Conservation (phyloP, 2,888 invertebrate genomes). For the Horisme vitalbata region DNA sequence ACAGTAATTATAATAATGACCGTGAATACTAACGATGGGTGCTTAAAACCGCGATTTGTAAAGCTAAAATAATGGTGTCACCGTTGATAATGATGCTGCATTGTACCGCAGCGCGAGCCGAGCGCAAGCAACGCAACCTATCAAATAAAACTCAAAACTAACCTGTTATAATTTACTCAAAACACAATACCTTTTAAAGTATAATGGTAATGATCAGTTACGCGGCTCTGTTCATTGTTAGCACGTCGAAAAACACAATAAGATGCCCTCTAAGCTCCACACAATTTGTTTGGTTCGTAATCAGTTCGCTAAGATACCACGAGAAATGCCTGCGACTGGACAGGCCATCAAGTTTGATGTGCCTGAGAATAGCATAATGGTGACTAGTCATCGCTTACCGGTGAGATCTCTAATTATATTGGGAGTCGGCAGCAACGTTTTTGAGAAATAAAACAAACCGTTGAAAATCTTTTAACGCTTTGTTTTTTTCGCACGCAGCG, state of each 20-base stretch:
- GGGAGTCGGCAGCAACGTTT: slow-evolving; percentile 59
- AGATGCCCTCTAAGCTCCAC: slow-evolving; percentile 57
- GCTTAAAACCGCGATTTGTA: slow-evolving; percentile 54
- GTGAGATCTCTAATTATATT: slow-evolving; percentile 72
- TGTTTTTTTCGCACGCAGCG: slow-evolving; percentile 66
- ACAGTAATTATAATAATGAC: slow-evolving; percentile 51
- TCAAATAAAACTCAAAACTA: slow-evolving; percentile 70
- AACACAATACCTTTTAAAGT: slow-evolving; percentile 80
- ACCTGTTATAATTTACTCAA: slow-evolving; percentile 82
- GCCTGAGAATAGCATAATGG: slow-evolving; percentile 64
- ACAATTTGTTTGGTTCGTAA: slow-evolving; percentile 76
- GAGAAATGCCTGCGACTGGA: slow-evolving; percentile 55
- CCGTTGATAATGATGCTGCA: slow-evolving; percentile 73
- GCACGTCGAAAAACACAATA: slow-evolving; percentile 75
- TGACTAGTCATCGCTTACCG: slow-evolving; percentile 73
- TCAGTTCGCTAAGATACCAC: slow-evolving; percentile 60
- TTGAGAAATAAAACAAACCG: slow-evolving; percentile 71
- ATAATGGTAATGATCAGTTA: slow-evolving; percentile 82
- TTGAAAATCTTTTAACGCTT: slow-evolving; percentile 70
- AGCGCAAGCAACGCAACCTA: slow-evolving; percentile 48
- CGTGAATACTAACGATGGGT: slow-evolving; percentile 34
- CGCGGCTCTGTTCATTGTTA: slow-evolving; percentile 74
- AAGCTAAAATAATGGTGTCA: slow-evolving; percentile 66
- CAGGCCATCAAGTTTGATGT: slow-evolving; percentile 57
- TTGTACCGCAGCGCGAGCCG: slow-evolving; percentile 58